Percentiles rank a stretch among this genome's conserved stretches.
Conservation (phyloP, 2,888 invertebrate species). For the Cylloceria caligata region DNA sequence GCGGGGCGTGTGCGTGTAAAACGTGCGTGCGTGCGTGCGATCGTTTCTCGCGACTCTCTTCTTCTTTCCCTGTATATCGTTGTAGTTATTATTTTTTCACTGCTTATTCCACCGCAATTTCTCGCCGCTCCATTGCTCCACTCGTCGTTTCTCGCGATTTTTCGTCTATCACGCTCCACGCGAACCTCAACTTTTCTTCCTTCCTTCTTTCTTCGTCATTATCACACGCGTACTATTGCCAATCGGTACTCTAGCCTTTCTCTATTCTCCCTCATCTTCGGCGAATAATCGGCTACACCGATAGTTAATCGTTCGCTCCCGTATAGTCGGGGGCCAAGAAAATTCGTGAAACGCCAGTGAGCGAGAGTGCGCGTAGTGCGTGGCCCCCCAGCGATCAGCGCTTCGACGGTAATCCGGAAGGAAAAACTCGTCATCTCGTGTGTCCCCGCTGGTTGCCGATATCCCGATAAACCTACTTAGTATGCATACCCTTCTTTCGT, state of each 20-base stretch:
- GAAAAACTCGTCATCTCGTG: constrained; percentile 37
- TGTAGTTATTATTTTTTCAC: constrained; percentile 7
- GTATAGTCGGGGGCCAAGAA: constrained; percentile 40
- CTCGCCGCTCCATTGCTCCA: too few relatives aligned
- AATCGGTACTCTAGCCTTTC: not conserved
- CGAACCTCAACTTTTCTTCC: not conserved
- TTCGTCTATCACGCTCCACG: not conserved
- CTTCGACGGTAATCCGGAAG: constrained; percentile 63
- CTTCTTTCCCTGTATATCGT: not conserved
- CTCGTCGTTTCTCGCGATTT: constrained; percentile 22
- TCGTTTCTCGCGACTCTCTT: constrained; percentile 14
- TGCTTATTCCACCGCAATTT: constrained; percentile 5
- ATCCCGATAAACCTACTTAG: constrained; percentile 8
- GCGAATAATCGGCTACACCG: not conserved
- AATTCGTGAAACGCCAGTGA: constrained; percentile 60
- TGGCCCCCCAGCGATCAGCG: constrained; percentile 57
- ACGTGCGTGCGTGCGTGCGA: constrained; percentile 59
- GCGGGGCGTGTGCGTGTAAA: constrained; percentile 72
- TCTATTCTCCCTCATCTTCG: too few relatives aligned
- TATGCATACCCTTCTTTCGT: constrained; percentile 20
- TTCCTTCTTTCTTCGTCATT: not conserved
- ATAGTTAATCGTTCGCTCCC: constrained; percentile 3
- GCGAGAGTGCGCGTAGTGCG: constrained; percentile 66
- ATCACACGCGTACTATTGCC: not conserved
- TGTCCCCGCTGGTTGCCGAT: constrained; percentile 18